Evolutionary conservation across 1,140 invertebrate genomes (phyloP), one percentile per base, ranked within the genome.

Genomic region (Daktulosphaira vitifoliae): DNA sequence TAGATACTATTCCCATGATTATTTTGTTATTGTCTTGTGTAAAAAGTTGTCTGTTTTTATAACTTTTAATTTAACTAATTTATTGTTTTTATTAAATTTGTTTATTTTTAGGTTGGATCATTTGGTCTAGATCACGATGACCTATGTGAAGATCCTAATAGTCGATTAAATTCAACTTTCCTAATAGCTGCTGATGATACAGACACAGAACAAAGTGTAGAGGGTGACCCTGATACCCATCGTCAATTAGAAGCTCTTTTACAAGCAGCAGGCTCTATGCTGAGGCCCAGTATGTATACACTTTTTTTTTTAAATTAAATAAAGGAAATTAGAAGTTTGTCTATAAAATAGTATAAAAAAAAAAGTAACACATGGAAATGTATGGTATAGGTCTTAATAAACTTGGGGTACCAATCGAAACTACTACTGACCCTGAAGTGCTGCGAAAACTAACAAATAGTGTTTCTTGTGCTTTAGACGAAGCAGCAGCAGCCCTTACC

Each of bases 401-500:
- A 74, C 83, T 65, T 84, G 86, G 75, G 86, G 88, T 80, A 85
- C 85, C 70, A 88, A 88, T 76, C 82, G 86, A 75, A 38, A 46
- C 54, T 6, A 78, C 88, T 68, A 83, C 84, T 37, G 86, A 88
- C 76, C 86, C 87, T 72, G 86, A 89, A 76, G 89, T 91, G 65
- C 78, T 92, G 46, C 79, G 87, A 70, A 83, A 88, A 69, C 78
- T 92, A 71, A 91, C 90, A 66, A 91, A 89, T 20, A 89, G 87
- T 70, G 90, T 94, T 62, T 92, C 89, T 70, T 92, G 89, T 80
- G 90, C 93, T 52, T 81, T 97, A 68, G 93, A 96, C 80, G 93
- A 96, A 79, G 93, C 93, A 50, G 93, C 92, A 53, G 91, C 92
- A 69, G 92, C 92, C 64, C 80, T 96, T 49, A 96, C 91, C 56